Evolutionary conservation across 2,113 vertebrate species (phyloP), one percentile per base, ranked within the genome.

Genomic region (Lichenostomus cassidix): DNA sequence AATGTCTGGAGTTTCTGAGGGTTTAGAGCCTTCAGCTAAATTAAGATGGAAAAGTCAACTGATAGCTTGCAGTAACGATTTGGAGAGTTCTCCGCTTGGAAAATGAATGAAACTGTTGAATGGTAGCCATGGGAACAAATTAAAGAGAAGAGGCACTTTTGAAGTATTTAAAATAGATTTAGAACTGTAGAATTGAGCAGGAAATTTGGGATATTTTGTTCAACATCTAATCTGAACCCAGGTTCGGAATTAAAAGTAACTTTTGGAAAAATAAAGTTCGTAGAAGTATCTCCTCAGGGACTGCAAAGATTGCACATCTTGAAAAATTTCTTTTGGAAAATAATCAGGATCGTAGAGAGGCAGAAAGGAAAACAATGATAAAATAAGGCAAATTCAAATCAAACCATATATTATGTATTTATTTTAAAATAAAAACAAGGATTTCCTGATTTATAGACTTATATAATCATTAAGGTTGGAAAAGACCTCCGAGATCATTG

Each of bases 121-220:
- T 92, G 79, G 95, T 94, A 86, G 90, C 88, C 92, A 96, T 97
- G 94, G 96, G 94, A 93, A 95, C 83, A 81, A 97, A 94, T 92
- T 92, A 95, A 95, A 81, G 78, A 87, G 80, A 81, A 74, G 79
- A 90, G 68, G 76, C 64, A 21, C 73, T 95, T 95, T 52, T 63
- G 76, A 90, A 70, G 64, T 37, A 19, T 83, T 90, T 90, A 59
- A 92, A 93, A 93, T 70, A 92, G 80, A 92, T 74, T 86, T 55
- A 27, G 88, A 74, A 23, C 37, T 41, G 15, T 52, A 7, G 64
- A 81, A 90, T 3, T 5, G 64, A 90, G 52, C 64, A 89, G 83
- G 10, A 90, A 88, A 71, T 80, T 89, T 47, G 46, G 76, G 42
- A 7, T 74, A 2, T 78, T 93, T 81, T 65, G 23, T 86, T 81